A percentile compares a stretch with the other conserved stretches of the same genome.
Conservation (phyloP, 2,113 vertebrate genomes). For the Phasianus colchicus region DNA sequence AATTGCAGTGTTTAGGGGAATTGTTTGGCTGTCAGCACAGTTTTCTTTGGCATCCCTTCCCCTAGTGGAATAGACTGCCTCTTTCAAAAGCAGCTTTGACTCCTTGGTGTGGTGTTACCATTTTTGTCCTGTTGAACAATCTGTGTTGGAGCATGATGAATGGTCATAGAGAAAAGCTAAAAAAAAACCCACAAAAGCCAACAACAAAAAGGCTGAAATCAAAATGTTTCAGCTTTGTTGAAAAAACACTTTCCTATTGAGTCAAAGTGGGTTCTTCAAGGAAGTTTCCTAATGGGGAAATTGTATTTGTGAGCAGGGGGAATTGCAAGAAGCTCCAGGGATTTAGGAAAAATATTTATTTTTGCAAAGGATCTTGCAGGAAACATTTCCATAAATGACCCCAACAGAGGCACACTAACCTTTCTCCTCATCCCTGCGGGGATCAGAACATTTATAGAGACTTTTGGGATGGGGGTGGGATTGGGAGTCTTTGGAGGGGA, state of each 20-base stretch:
- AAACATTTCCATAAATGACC: slow-evolving; percentile 51
- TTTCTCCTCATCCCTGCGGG: not conserved
- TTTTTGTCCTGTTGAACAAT: slow-evolving; percentile 30
- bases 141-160: slow-evolving; percentile 39
- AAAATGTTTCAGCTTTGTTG: slow-evolving; percentile 65
- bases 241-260: slow-evolving; percentile 67
- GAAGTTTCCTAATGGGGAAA: slow-evolving; percentile 71
- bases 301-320: slow-evolving; percentile 64
- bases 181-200: not conserved
- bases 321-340: slow-evolving; percentile 58
- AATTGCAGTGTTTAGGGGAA: not conserved
- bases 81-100: slow-evolving; percentile 9
- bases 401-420: slow-evolving; percentile 47
- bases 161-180: slow-evolving; percentile 6
- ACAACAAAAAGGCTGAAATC: slow-evolving; percentile 22
- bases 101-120: slow-evolving; percentile 23
- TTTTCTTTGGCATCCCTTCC: slow-evolving; percentile 30
- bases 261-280: slow-evolving; percentile 64
- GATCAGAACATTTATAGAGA: not conserved
- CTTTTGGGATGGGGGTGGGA: not conserved
- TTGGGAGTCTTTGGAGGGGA: slow-evolving; percentile 19
- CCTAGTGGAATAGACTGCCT: not conserved
- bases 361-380: slow-evolving; percentile 57
- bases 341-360: slow-evolving; percentile 71
- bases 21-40: not conserved